A percentile compares a stretch with the other conserved stretches of the same genome.
Evolutionary conservation across 2,113 vertebrate genomes (phyloP).

Genomic region (Antechinus flavipes): DNA sequence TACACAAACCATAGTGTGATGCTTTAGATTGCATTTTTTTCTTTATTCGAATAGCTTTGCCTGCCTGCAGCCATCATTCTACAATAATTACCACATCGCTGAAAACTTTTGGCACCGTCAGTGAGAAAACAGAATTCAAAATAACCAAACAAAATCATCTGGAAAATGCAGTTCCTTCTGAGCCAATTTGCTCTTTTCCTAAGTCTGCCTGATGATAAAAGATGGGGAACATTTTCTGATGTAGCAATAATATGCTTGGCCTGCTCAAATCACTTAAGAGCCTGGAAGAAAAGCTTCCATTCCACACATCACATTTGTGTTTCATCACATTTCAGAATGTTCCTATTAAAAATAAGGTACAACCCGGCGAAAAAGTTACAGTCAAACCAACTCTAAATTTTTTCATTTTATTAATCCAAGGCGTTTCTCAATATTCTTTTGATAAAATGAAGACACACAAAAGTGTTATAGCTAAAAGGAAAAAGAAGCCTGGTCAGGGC

Average conservation of each 20-base stretch:
- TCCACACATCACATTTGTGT: not conserved
- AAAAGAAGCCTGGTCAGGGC: not conserved
- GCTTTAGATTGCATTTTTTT: conserved; percentile 38
- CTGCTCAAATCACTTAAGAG: conserved; percentile 19
- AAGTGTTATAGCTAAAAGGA: not conserved
- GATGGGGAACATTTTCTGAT: conserved; percentile 20
- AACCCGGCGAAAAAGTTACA: not conserved
- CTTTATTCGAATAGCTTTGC: conserved; percentile 48
- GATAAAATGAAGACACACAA: not conserved
- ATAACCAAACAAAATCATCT: conserved; percentile 71
- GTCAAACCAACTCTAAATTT: not conserved
- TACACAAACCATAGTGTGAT: not conserved
- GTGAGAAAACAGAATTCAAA: conserved; percentile 74
- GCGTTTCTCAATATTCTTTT: not conserved
- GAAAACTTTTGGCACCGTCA: conserved; percentile 69
- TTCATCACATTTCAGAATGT: conserved; percentile 44
- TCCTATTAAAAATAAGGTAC: conserved; percentile 33
- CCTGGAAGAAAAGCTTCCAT: conserved; percentile 35
- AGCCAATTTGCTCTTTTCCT: conserved; percentile 49
- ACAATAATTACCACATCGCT: conserved; percentile 72
- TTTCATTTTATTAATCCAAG: fast-evolving
- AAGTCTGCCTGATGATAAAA: conserved; percentile 56
- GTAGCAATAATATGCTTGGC: not conserved
- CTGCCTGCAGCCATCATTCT: conserved; percentile 65
- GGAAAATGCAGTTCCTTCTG: conserved; percentile 54